A percentile compares a stretch with the other conserved stretches of the same genome.
Conservation (phyloP, 2,888 invertebrate genomes). For the Phengaris arion region DNA sequence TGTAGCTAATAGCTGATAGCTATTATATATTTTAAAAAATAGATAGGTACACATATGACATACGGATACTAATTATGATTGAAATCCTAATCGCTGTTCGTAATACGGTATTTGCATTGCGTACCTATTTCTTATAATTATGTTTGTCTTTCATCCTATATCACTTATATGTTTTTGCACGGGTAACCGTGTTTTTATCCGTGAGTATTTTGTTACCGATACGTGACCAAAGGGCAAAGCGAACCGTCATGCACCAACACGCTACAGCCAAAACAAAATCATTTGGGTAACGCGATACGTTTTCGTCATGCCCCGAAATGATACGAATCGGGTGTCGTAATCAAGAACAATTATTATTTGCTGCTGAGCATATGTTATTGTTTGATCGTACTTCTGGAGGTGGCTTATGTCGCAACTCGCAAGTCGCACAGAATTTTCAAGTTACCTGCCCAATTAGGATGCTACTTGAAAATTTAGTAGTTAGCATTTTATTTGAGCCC, state of each 20-base stretch:
- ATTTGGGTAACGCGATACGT: conserved; percentile 52
- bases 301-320: conserved; percentile 41
- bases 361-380: conserved; percentile 3
- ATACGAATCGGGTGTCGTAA: conserved; percentile 33
- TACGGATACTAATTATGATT: no score
- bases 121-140: no score
- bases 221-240: conserved; percentile 51
- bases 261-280: conserved; percentile 55
- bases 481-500: no score
- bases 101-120: no score
- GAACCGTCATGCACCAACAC: conserved; percentile 54
- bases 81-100: no score
- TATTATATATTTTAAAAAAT: no score
- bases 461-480: no score
- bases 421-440: neutral
- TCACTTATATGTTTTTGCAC: no score
- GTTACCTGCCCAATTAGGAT: neutral
- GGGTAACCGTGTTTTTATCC: neutral
- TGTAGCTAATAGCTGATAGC: no score
- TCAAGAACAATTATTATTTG: conserved; percentile 10
- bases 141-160: no score
- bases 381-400: neutral
- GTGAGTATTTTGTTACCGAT: conserved; percentile 31
- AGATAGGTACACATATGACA: no score
- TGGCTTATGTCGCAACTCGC: neutral